These are phyloP conservation scores for Panzeria rudis DNA, from an alignment of 2,888 invertebrate species.

Conservation along the genomic window DNA sequence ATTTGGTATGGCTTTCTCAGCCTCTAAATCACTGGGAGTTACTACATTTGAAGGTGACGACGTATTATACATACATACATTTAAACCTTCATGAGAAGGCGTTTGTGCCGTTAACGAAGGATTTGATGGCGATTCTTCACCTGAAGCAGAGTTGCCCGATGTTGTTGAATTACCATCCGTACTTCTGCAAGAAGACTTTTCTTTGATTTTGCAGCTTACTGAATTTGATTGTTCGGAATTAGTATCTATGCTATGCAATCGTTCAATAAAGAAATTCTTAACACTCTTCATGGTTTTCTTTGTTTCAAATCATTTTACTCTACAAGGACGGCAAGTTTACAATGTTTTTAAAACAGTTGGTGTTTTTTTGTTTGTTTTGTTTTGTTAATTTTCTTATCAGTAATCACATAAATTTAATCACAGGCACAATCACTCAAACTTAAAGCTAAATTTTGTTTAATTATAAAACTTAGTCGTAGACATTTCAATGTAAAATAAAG, in stretches of 20 bases:
- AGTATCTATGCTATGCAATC: conserved; percentile 82
- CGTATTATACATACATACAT: conserved; percentile 55
- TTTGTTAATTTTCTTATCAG: conserved; percentile 6
- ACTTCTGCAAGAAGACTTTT: conserved; percentile 71
- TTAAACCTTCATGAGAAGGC: conserved; percentile 24
- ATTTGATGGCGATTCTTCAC: conserved; percentile 60
- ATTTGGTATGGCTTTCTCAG: conserved; percentile 68
- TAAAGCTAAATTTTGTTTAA: conserved; percentile 39
- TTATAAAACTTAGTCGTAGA: conserved; percentile 37
- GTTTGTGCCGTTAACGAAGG: conserved; percentile 48
- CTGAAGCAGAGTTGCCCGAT: conserved; percentile 72
- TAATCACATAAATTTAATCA: conserved; percentile 59
- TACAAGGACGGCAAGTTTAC: conserved; percentile 49
- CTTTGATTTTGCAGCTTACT: conserved; percentile 61
- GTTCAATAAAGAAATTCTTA: conserved; percentile 82
- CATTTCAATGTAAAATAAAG: conserved; percentile 48
- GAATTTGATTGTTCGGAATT: conserved; percentile 73
- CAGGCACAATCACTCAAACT: conserved; percentile 61
- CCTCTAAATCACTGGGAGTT: conserved; percentile 64
- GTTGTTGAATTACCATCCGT: conserved; percentile 69
- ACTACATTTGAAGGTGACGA: conserved; percentile 48
- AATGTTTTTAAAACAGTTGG: conserved; percentile 35
- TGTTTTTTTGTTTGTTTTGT: conserved; percentile 47
- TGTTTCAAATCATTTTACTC: conserved; percentile 21
- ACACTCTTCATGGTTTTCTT: conserved; percentile 81